Conservation (phyloP, 2,888 invertebrate species). For the Heliconius ethilla region DNA sequence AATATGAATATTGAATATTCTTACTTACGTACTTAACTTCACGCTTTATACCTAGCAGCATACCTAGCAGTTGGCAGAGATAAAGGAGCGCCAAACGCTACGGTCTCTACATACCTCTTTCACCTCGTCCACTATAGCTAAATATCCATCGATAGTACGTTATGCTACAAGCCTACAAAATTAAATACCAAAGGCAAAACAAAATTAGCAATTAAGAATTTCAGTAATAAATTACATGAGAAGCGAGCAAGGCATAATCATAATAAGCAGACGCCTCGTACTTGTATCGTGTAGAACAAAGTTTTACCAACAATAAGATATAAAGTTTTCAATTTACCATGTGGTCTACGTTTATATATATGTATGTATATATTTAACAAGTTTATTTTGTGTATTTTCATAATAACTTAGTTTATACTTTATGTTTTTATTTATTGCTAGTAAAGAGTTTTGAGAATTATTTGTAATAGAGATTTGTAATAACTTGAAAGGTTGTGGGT, state of each 20-base stretch:
- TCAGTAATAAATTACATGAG: neutral
- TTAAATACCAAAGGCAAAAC: neutral
- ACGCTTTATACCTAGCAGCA: too few relatives aligned
- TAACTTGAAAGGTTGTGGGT: neutral
- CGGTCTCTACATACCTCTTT: too few relatives aligned
- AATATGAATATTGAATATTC: neutral
- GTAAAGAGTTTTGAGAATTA: neutral
- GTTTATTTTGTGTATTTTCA: constrained; percentile 5
- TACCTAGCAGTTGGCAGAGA: too few relatives aligned
- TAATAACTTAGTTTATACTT: neutral
- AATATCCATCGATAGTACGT: neutral
- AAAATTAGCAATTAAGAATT: neutral
- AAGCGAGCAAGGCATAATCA: neutral
- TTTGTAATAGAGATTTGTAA: neutral
- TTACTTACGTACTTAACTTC: too few relatives aligned
- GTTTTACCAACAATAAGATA: constrained; percentile 17
- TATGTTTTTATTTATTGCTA: neutral
- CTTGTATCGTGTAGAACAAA: neutral
- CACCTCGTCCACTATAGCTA: too few relatives aligned
- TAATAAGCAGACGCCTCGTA: constrained; percentile 1
- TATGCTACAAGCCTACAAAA: neutral
- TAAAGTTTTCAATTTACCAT: constrained; percentile 5
- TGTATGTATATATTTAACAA: neutral
- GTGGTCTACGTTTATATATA: neutral
- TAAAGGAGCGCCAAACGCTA: too few relatives aligned